These are phyloP conservation scores for Crocallis elinguaria DNA, from an alignment of 2,888 invertebrate species.

Conservation along the genomic window DNA sequence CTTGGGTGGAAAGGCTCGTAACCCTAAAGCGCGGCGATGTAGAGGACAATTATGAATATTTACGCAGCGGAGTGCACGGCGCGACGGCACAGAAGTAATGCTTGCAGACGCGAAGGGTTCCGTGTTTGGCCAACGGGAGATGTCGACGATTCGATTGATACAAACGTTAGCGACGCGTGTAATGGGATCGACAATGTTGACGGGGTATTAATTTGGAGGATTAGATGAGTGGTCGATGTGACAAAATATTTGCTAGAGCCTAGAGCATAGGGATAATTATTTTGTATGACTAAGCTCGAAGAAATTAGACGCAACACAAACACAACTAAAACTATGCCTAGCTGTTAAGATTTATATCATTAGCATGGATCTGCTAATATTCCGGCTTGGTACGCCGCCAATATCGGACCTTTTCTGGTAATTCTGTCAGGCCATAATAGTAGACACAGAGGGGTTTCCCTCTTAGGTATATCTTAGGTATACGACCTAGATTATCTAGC, in stretches of 20 bases:
- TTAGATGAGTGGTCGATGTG: constrained; percentile 25
- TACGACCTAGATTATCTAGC: too few relatives aligned
- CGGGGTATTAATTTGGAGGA: constrained; percentile 31
- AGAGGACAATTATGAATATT: constrained; percentile 70
- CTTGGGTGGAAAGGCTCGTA: constrained; percentile 39
- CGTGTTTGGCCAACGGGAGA: constrained; percentile 46
- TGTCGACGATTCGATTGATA: constrained; percentile 40
- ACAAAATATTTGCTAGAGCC: constrained; percentile 26
- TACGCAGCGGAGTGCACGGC: constrained; percentile 59
- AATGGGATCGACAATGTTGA: constrained; percentile 34
- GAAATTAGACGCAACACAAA: too few relatives aligned
- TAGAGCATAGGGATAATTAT: constrained; percentile 2
- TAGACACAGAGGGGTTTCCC: too few relatives aligned
- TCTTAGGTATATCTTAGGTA: too few relatives aligned
- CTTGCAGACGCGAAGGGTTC: constrained; percentile 63
- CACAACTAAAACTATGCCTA: too few relatives aligned
- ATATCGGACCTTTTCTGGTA: too few relatives aligned
- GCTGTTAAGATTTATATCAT: too few relatives aligned
- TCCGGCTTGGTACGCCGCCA: too few relatives aligned
- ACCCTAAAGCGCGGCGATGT: constrained; percentile 52
- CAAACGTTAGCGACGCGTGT: constrained; percentile 37
- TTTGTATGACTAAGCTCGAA: background rate
- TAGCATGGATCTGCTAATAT: background rate
- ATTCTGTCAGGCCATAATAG: too few relatives aligned
- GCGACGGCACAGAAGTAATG: constrained; percentile 68